Percentiles rank a stretch among this genome's conserved stretches.
phyloP scores from a whole-genome alignment of 1,140 invertebrate genomes.

The Choristoneura fumiferana region DNA sequence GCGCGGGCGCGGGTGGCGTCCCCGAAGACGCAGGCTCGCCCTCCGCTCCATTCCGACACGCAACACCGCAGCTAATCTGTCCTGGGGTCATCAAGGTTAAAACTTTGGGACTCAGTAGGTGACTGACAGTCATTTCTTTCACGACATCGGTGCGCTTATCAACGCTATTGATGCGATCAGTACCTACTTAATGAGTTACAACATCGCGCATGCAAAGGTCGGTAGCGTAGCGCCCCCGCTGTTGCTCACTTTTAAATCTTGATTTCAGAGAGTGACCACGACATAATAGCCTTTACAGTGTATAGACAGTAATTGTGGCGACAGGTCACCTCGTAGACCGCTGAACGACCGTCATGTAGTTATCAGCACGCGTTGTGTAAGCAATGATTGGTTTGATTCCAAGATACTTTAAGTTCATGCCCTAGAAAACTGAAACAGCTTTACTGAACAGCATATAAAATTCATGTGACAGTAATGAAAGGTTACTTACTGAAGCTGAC shows the following conservation, averaged over 20 bases:
- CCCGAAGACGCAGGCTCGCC: neutral
- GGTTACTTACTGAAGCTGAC: neutral
- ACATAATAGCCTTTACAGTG: slow-evolving; percentile 11
- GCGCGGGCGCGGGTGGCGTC: slow-evolving; percentile 29
- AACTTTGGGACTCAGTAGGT: neutral
- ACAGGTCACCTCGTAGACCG: slow-evolving; percentile 39
- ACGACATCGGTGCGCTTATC: slow-evolving; percentile 9
- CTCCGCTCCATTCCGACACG: slow-evolving; percentile 13
- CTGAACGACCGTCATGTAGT: slow-evolving; percentile 17
- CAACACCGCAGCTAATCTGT: slow-evolving; percentile 7
- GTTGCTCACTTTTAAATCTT: slow-evolving; percentile 1
- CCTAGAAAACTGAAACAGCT: neutral
- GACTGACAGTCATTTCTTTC: slow-evolving; percentile 1
- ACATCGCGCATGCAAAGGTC: neutral
- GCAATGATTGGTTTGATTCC: slow-evolving; percentile 33
- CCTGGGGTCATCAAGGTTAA: slow-evolving; percentile 12
- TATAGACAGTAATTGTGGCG: slow-evolving; percentile 43
- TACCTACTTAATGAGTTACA: slow-evolving; percentile 10
- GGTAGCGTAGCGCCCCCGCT: neutral
- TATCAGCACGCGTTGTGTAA: slow-evolving; percentile 27
- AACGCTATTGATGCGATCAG: neutral
- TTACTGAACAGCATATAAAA: neutral
- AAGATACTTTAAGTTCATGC: slow-evolving; percentile 18
- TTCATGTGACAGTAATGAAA: neutral
- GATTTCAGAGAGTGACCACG: neutral